These are phyloP conservation scores for Felis chaus DNA, from an alignment of 2,113 vertebrate genomes.

Conservation along the genomic window DNA sequence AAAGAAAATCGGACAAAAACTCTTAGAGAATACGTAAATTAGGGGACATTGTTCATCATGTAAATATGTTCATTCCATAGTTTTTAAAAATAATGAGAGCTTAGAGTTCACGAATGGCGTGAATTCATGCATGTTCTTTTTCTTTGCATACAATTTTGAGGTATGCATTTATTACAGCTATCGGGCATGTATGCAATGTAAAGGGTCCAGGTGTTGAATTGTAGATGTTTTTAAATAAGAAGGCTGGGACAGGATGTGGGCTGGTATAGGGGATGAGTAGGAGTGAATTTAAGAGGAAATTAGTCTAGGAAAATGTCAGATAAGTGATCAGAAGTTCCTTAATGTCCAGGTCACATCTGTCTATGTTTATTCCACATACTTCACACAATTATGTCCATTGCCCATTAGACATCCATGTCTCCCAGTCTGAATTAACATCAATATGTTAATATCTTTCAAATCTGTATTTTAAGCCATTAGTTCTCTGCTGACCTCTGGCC, in stretches of 20 bases:
- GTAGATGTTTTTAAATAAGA: neutral
- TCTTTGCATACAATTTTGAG: neutral
- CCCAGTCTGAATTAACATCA: neutral
- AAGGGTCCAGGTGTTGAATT: neutral
- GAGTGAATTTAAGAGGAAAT: slow-evolving; percentile 1
- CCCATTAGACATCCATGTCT: neutral
- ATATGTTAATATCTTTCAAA: neutral
- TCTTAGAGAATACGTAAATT: neutral
- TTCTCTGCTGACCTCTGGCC: neutral
- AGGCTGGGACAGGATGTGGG: neutral
- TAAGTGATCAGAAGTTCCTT: neutral
- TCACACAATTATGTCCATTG: neutral
- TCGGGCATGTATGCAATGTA: neutral
- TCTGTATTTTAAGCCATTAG: neutral
- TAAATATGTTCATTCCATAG: neutral
- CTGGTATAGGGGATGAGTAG: neutral
- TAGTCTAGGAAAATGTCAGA: neutral
- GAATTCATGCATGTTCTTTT: neutral
- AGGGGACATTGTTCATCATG: neutral
- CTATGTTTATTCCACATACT: neutral
- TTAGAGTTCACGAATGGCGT: neutral
- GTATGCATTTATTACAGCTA: neutral
- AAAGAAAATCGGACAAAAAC: slow-evolving; percentile 26
- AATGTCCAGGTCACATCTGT: neutral
- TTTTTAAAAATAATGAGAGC: slow-evolving; percentile 29